A percentile compares a stretch with the other conserved stretches of the same genome.
These are phyloP conservation scores for Parelbella ahira DNA, from an alignment of 2,888 invertebrate genomes.

Conservation along the genomic window DNA sequence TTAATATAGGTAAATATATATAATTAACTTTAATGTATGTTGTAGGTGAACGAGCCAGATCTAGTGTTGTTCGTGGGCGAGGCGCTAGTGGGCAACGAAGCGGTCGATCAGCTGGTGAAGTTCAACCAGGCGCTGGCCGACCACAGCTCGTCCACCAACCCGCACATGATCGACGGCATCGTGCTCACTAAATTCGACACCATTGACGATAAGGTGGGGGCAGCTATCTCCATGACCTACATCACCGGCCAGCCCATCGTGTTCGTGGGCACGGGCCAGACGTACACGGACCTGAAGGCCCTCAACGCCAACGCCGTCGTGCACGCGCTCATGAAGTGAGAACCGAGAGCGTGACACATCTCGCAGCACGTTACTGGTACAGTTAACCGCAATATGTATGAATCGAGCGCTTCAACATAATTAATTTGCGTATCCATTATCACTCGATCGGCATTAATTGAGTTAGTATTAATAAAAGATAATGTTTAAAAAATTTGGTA, in stretches of 20 bases:
- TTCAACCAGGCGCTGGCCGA: conserved; percentile 99
- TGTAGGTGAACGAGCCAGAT: conserved; percentile 97
- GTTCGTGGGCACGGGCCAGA: conserved; percentile 99
- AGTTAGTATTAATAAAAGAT: no score
- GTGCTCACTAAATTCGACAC: conserved; percentile 99
- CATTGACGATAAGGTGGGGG: conserved; percentile 99
- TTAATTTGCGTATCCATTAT: no score
- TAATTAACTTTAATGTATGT: no score
- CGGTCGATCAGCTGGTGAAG: conserved; percentile 99
- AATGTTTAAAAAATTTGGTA: no score
- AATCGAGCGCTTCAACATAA: no score
- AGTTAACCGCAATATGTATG: no score
- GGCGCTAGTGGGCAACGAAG: conserved; percentile 99
- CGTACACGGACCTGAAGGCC: conserved; percentile 98
- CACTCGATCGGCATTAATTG: no score
- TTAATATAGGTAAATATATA: no score
- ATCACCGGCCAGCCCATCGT: conserved; percentile 99
- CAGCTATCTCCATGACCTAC: conserved; percentile 99
- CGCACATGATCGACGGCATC: conserved; percentile 98
- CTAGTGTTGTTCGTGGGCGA: conserved; percentile 99
- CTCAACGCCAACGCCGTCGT: conserved; percentile 98
- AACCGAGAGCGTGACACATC: no score
- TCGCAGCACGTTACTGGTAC: no score
- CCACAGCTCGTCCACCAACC: conserved; percentile 87
- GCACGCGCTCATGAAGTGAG: conserved; percentile 96